Evolutionary conservation across 1,140 invertebrate species (phyloP).

Genomic region (Anagrus nilaparvatae): DNA sequence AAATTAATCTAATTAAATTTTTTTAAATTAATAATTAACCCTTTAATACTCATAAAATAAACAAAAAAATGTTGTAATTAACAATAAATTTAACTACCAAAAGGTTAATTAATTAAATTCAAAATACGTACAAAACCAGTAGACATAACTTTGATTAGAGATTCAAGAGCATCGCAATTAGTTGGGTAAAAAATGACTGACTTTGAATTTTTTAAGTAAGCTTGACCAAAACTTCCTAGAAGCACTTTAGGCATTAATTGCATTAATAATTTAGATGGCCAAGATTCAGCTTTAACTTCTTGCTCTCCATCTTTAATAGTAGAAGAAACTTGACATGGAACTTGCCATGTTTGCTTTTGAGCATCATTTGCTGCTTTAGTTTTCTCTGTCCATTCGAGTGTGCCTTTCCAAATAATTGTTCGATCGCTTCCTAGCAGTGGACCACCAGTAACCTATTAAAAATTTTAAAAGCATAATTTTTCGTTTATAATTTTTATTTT

Average conservation of each 20-base stretch:
- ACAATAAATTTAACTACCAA: too few species aligned
- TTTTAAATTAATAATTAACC: too few species aligned
- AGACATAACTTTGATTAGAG: slow-evolving; percentile 82
- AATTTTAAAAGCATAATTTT: too few species aligned
- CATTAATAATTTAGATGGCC: slow-evolving; percentile 87
- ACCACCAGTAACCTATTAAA: too few species aligned
- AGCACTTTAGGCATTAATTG: slow-evolving; percentile 87
- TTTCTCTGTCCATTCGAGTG: slow-evolving; percentile 88
- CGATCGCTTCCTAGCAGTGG: too few species aligned
- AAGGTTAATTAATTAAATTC: too few species aligned
- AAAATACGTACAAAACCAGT: slow-evolving; percentile 77
- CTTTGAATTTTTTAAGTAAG: slow-evolving; percentile 79
- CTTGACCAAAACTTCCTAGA: slow-evolving; percentile 76
- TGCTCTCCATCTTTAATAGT: slow-evolving; percentile 72
- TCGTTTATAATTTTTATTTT: too few species aligned
- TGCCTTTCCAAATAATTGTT: slow-evolving; percentile 73
- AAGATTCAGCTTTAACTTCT: slow-evolving; percentile 83
- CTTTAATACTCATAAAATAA: too few species aligned
- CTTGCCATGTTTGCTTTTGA: slow-evolving; percentile 69
- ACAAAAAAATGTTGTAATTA: too few species aligned
- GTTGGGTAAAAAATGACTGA: slow-evolving; percentile 72
- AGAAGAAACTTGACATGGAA: slow-evolving; percentile 74
- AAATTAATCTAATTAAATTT: too few species aligned
- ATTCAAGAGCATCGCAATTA: slow-evolving; percentile 65
- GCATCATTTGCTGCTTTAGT: slow-evolving; percentile 53